A percentile compares a stretch with the other conserved stretches of the same genome.
These are phyloP conservation scores for Bettongia penicillata DNA, from an alignment of 2,113 vertebrate species.

Conservation along the genomic window DNA sequence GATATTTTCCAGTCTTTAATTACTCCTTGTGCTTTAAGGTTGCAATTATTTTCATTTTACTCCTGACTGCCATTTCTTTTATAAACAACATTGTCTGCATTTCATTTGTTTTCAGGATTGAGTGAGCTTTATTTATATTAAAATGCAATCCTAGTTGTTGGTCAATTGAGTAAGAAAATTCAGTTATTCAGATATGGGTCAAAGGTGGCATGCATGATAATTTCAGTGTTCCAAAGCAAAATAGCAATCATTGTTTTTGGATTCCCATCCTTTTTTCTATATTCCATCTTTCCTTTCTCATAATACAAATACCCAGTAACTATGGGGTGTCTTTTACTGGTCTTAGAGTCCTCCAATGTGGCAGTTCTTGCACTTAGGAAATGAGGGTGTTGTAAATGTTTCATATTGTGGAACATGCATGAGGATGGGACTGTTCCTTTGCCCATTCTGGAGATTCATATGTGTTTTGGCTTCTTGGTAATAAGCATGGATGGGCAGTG, in stretches of 20 bases:
- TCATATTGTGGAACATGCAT: background rate
- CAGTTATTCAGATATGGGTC: background rate
- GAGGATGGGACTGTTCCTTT: background rate
- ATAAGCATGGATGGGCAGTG: background rate
- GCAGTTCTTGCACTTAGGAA: background rate
- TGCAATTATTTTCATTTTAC: background rate
- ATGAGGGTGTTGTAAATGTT: background rate
- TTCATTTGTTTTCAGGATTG: background rate
- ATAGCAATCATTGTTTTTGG: background rate
- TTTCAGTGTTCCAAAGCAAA: background rate
- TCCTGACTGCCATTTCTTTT: background rate
- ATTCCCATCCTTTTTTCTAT: background rate
- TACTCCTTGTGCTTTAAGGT: background rate
- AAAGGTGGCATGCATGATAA: background rate
- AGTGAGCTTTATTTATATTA: slow-evolving; percentile 1
- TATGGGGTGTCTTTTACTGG: background rate
- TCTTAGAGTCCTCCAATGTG: background rate
- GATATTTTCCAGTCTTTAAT: slow-evolving; percentile 17
- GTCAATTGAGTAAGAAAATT: background rate
- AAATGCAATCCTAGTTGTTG: background rate
- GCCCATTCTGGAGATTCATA: background rate
- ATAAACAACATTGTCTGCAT: background rate
- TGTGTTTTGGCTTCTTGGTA: background rate
- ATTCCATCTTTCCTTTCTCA: background rate
- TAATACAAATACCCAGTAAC: background rate